Percentiles rank a stretch among this genome's conserved stretches.
Conservation (phyloP, 2,113 vertebrate species). For the Callaeas wilsoni region DNA sequence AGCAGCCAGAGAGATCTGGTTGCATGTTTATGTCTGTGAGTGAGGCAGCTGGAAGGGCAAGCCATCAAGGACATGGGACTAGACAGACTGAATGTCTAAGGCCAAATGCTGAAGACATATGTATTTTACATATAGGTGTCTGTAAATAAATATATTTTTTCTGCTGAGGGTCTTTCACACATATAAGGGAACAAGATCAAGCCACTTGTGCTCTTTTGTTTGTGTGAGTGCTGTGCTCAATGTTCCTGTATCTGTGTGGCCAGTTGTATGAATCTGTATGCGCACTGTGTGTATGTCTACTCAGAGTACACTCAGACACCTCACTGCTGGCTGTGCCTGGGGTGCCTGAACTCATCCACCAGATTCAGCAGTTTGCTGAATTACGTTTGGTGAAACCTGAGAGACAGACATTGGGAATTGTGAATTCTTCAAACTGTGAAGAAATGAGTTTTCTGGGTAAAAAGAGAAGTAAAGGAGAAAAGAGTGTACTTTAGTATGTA, state of each 20-base stretch:
- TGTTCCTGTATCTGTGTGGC: too few relatives aligned
- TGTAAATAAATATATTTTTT: not conserved
- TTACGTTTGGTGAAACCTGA: not conserved
- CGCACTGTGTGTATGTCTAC: not conserved
- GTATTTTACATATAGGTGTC: not conserved
- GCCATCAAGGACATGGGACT: not conserved
- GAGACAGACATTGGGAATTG: not conserved
- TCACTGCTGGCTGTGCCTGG: not conserved
- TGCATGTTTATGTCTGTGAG: not conserved
- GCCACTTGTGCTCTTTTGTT: not conserved
- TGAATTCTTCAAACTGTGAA: not conserved
- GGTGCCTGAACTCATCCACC: not conserved
- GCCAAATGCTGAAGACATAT: not conserved
- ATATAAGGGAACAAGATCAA: not conserved
- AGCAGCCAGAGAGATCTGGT: not conserved
- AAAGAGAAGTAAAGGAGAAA: not conserved
- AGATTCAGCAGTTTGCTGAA: not conserved
- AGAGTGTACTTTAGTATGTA: fast-evolving
- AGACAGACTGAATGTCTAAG: not conserved
- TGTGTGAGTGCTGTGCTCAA: not conserved
- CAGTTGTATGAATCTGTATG: not conserved
- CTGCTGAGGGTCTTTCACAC: not conserved
- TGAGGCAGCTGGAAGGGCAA: not conserved
- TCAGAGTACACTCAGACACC: not conserved
- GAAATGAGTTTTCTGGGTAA: not conserved